Conservation (phyloP, 92 coral and sea anemone species). For the Montipora capitata region DNA sequence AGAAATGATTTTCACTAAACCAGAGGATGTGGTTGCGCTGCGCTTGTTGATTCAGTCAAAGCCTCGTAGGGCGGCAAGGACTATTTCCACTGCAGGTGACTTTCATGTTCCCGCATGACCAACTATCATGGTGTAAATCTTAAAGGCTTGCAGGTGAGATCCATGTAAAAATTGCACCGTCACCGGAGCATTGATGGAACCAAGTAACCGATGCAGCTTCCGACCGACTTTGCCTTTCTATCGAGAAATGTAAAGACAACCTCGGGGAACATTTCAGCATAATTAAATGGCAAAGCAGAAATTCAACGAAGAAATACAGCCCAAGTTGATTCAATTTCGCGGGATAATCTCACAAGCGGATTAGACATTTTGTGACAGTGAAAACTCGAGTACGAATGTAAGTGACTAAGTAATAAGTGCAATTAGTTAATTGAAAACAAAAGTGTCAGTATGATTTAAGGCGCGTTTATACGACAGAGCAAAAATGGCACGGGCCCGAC, state of each 20-base stretch:
- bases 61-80: conserved; percentile 17
- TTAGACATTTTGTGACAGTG: conserved; percentile 25
- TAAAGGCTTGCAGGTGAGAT: conserved; percentile 48
- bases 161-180: conserved; percentile 15
- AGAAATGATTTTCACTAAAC: conserved; percentile 53
- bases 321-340: conserved; percentile 58
- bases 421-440: too few species aligned
- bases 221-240: conserved; percentile 40
- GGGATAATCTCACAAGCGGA: conserved; percentile 14
- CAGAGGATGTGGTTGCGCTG: conserved; percentile 67
- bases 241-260: conserved; percentile 43
- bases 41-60: not conserved
- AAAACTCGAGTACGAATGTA: too few species aligned
- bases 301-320: conserved; percentile 44
- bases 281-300: conserved; percentile 44
- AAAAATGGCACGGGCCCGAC: too few species aligned
- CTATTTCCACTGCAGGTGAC: conserved; percentile 52
- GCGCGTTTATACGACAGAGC: too few species aligned
- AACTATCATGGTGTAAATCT: conserved; percentile 54
- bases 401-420: too few species aligned
- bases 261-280: conserved; percentile 30
- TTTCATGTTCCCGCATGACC: conserved; percentile 68
- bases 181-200: conserved; percentile 44
- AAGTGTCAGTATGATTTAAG: too few species aligned
- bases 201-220: conserved; percentile 57